phyloP scores from a whole-genome alignment of 2,888 invertebrate genomes.

The Conomelus anceps region DNA sequence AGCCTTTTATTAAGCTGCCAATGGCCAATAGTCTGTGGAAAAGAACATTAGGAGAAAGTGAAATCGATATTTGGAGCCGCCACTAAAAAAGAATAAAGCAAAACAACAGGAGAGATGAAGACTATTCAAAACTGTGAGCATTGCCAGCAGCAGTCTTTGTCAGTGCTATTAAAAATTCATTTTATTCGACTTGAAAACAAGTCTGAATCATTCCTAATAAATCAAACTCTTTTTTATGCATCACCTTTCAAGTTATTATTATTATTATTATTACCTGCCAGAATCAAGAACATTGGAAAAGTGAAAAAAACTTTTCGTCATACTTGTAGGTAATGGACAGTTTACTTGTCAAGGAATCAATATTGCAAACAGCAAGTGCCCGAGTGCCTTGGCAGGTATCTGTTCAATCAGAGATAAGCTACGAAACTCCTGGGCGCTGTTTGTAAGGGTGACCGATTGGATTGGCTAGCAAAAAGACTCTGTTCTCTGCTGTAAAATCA shows the following conservation, averaged over 20 bases:
- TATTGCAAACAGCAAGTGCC: no score
- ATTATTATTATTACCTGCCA: background rate
- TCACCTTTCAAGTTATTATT: background rate
- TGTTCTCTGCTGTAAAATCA: no score
- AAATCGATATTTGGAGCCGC: background rate
- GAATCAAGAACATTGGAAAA: background rate
- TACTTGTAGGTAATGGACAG: no score
- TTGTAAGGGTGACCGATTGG: no score
- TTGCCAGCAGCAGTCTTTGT: background rate
- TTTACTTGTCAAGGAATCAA: no score
- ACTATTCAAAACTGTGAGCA: background rate
- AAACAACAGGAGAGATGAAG: background rate
- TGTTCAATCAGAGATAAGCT: no score
- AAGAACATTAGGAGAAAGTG: background rate
- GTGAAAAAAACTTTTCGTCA: background rate
- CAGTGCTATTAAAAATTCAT: background rate
- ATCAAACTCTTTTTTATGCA: background rate
- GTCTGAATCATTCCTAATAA: background rate
- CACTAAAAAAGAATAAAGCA: background rate
- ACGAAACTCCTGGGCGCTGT: no score
- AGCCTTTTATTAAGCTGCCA: background rate
- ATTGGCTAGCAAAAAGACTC: no score
- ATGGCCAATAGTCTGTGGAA: background rate
- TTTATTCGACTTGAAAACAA: background rate
- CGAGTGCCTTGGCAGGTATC: no score